Percentiles rank a stretch among this genome's conserved stretches.
Evolutionary conservation across 2,113 vertebrate genomes (phyloP).

Genomic region (Halichoerus grypus): DNA sequence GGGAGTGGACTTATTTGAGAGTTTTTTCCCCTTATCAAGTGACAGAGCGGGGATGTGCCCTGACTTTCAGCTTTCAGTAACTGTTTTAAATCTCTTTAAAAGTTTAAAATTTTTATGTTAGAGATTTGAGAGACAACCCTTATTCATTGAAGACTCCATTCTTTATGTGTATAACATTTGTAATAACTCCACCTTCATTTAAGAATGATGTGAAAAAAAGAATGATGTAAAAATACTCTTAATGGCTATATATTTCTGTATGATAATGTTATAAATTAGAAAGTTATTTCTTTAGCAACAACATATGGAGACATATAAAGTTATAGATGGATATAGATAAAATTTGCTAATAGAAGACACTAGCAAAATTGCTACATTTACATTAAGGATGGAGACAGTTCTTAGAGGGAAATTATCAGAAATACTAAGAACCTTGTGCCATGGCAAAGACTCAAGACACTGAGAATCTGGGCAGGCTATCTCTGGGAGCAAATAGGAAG

Average conservation of each 20-base stretch:
- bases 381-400: neutral
- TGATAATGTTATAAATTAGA: neutral
- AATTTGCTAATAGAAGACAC: neutral
- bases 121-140: neutral
- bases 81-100: neutral
- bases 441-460: neutral
- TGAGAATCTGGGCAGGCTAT: neutral
- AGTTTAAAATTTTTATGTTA: neutral
- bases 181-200: constrained; percentile 16
- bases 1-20: constrained; percentile 97
- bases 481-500: neutral
- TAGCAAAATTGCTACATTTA: neutral
- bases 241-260: neutral
- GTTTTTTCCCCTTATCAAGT: constrained; percentile 96
- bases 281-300: constrained; percentile 5
- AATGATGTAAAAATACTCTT: neutral
- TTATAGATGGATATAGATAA: neutral
- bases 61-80: constrained; percentile 90
- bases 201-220: neutral
- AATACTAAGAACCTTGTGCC: neutral
- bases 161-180: neutral
- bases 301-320: neutral
- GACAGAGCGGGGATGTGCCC: constrained; percentile 95
- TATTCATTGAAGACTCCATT: neutral
- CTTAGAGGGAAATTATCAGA: constrained; percentile 1